Percentiles rank a stretch among this genome's conserved stretches.
Evolutionary conservation across 2,888 invertebrate species (phyloP).

Genomic region (Clusia tigrina): DNA sequence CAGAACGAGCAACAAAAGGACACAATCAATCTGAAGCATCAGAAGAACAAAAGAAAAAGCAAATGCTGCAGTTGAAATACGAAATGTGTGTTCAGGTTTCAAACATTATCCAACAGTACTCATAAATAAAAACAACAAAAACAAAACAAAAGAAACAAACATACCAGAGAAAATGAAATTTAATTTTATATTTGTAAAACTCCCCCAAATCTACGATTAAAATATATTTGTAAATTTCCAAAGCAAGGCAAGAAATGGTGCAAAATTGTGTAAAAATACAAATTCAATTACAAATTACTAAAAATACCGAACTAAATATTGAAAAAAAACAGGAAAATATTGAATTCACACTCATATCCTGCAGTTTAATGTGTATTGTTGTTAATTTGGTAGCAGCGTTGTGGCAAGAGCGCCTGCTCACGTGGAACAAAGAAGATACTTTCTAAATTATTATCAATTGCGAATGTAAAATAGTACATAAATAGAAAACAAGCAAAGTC

Average conservation of each 20-base stretch:
- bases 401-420: no score
- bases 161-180: constrained; percentile 24
- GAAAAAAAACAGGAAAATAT: not conserved
- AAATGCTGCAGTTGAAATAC: constrained; percentile 63
- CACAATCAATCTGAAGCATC: constrained; percentile 57
- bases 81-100: constrained; percentile 20
- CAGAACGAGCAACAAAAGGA: constrained; percentile 62
- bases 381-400: no score
- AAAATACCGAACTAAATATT: not conserved
- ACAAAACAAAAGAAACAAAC: constrained; percentile 31
- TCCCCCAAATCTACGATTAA: not conserved
- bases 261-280: not conserved
- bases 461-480: no score
- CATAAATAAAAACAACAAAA: constrained; percentile 11
- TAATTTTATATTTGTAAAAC: constrained; percentile 7
- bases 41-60: constrained; percentile 58
- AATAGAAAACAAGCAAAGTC: no score
- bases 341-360: not conserved
- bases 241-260: no score
- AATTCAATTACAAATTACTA: not conserved
- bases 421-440: no score
- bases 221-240: no score
- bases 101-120: no score
- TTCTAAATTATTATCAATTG: no score
- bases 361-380: not conserved